Percentiles rank a stretch among this genome's conserved stretches.
These are phyloP conservation scores for Phasia obesa DNA, from an alignment of 2,888 invertebrate genomes.

Conservation along the genomic window DNA sequence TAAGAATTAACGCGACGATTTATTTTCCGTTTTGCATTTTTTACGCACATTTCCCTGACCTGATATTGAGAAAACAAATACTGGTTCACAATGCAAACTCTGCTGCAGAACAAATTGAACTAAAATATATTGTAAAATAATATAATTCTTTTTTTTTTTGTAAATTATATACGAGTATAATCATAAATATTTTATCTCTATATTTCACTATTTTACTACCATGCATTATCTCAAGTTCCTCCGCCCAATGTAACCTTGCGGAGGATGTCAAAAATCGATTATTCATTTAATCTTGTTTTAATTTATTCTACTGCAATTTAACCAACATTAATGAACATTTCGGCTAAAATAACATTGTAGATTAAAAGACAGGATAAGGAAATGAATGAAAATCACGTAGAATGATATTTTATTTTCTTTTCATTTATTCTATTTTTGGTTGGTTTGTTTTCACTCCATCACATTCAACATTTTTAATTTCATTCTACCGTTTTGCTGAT, in stretches of 20 bases:
- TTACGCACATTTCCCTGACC: too few relatives aligned
- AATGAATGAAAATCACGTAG: slow-evolving; percentile 61
- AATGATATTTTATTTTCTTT: slow-evolving; percentile 49
- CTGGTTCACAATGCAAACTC: too few relatives aligned
- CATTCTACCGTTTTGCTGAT: slow-evolving; percentile 43
- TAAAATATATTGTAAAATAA: too few relatives aligned
- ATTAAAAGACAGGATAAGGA: slow-evolving; percentile 21
- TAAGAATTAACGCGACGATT: too few relatives aligned
- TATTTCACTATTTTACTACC: not conserved
- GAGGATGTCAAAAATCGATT: slow-evolving; percentile 43
- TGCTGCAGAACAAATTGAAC: too few relatives aligned
- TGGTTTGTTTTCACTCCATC: slow-evolving; percentile 47
- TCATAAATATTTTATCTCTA: too few relatives aligned
- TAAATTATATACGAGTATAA: too few relatives aligned
- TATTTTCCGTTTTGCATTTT: too few relatives aligned
- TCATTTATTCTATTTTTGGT: slow-evolving; percentile 24
- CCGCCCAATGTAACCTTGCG: not conserved
- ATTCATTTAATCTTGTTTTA: slow-evolving; percentile 44
- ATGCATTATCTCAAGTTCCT: not conserved
- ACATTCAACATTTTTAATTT: slow-evolving; percentile 23
- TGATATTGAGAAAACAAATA: too few relatives aligned
- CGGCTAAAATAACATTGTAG: slow-evolving; percentile 29
- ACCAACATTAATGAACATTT: slow-evolving; percentile 38
- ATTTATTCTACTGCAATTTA: slow-evolving; percentile 21
- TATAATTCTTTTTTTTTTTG: too few relatives aligned